Conservation (phyloP, 2,888 invertebrate species). For the Oasisia sp. region DNA sequence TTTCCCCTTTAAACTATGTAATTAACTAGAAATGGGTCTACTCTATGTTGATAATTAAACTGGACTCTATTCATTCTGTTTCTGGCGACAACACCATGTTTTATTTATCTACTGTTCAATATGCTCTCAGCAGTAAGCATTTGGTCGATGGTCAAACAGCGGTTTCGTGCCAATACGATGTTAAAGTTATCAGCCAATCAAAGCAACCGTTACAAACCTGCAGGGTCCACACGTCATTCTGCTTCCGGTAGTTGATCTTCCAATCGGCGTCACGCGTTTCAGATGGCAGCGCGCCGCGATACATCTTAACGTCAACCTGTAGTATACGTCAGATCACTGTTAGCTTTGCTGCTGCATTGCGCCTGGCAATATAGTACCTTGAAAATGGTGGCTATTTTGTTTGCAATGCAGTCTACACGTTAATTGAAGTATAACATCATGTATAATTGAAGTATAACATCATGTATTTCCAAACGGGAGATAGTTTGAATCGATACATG, state of each 20-base stretch:
- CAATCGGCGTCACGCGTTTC: constrained; percentile 61
- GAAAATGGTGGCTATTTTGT: too few relatives aligned
- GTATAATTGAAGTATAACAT: too few relatives aligned
- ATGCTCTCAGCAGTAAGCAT: background rate
- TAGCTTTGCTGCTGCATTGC: too few relatives aligned
- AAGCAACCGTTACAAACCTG: constrained; percentile 38
- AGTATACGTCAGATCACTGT: background rate
- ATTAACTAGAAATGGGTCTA: too few relatives aligned
- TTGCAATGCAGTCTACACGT: too few relatives aligned
- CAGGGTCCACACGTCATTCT: constrained; percentile 56
- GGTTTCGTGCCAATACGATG: background rate
- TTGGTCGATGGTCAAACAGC: background rate
- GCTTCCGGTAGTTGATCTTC: constrained; percentile 65
- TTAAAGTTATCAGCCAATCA: background rate
- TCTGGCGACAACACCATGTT: background rate
- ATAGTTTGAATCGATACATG: too few relatives aligned
- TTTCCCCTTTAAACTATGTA: background rate
- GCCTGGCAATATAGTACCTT: too few relatives aligned
- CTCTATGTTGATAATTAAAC: background rate
- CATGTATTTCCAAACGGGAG: too few relatives aligned
- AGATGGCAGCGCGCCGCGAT: constrained; percentile 61
- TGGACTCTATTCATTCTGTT: background rate
- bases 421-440: too few relatives aligned
- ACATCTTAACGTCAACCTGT: constrained; percentile 61
- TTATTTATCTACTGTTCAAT: background rate